Evolutionary conservation across 2,888 invertebrate genomes (phyloP).

Genomic region (Eurytoma californica): DNA sequence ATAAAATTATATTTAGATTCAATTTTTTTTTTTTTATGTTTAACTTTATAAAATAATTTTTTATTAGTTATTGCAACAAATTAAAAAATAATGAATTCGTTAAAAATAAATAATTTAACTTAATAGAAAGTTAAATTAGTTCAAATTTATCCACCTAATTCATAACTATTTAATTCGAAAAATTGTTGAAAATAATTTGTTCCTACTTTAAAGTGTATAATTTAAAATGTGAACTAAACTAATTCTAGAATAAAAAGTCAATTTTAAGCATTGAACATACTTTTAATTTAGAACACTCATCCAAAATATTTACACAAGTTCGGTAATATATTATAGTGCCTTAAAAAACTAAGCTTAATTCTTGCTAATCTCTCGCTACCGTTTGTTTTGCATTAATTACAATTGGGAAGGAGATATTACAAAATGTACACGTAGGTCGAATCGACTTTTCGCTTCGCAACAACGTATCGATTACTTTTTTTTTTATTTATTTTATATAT

Average conservation of each 20-base stretch:
- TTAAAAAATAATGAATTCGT: too few relatives aligned
- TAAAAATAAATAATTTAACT: too few relatives aligned
- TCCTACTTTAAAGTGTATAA: too few relatives aligned
- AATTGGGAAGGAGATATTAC: conserved; percentile 71
- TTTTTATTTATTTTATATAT: conserved; percentile 46
- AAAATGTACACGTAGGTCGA: conserved; percentile 72
- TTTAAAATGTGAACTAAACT: neutral
- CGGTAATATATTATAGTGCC: conserved; percentile 70
- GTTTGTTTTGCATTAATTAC: conserved; percentile 69
- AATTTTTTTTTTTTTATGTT: too few relatives aligned
- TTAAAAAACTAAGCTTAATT: conserved; percentile 68
- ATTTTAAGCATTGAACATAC: conserved; percentile 69
- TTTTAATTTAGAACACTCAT: conserved; percentile 74
- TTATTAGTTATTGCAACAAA: too few relatives aligned
- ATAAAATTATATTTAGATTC: too few relatives aligned
- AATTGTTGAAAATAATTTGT: neutral
- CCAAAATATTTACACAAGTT: conserved; percentile 72
- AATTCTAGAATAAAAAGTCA: conserved; percentile 12
- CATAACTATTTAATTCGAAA: too few relatives aligned
- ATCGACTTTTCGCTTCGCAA: conserved; percentile 62
- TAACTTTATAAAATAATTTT: too few relatives aligned
- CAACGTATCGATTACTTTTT: conserved; percentile 50
- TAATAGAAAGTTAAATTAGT: too few relatives aligned
- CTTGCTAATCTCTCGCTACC: conserved; percentile 62
- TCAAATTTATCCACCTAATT: too few relatives aligned